Evolutionary conservation across 64 coral and sea anemone genomes (phyloP).

Genomic region (Trachythela sp.): DNA sequence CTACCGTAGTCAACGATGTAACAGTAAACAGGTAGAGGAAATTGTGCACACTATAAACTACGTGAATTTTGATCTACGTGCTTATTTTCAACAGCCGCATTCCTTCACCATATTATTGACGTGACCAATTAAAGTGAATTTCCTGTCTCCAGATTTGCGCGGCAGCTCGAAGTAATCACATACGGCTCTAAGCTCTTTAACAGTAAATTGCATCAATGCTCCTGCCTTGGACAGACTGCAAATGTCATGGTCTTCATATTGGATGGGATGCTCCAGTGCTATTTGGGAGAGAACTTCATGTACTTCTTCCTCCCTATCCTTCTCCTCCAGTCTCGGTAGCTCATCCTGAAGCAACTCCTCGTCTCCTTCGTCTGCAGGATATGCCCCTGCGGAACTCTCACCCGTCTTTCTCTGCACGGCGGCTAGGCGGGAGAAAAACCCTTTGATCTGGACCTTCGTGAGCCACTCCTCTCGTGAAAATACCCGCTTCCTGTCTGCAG

Average conservation of each 20-base stretch:
- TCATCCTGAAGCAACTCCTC: constrained; percentile 20
- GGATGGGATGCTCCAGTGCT: constrained; percentile 40
- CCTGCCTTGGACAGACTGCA: constrained; percentile 26
- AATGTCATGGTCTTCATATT: constrained; percentile 46
- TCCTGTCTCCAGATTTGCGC: constrained; percentile 9
- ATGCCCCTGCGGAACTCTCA: not conserved
- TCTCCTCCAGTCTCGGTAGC: constrained; percentile 4
- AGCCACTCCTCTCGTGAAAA: constrained; percentile 57
- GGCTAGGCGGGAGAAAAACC: constrained; percentile 46
- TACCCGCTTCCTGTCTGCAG: constrained; percentile 37
- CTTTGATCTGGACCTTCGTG: constrained; percentile 45
- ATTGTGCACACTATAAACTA: too few species aligned
- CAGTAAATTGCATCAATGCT: constrained; percentile 28
- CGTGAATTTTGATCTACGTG: too few species aligned
- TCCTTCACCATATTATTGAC: constrained; percentile 38
- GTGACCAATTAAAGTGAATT: constrained; percentile 26
- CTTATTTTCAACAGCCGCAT: constrained; percentile 24
- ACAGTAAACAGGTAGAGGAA: too few species aligned
- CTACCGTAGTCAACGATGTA: too few species aligned
- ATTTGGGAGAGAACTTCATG: constrained; percentile 39
- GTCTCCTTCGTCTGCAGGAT: not conserved
- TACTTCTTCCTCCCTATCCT: constrained; percentile 22
- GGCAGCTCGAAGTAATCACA: constrained; percentile 41
- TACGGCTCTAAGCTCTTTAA: constrained; percentile 23
- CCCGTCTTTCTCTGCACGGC: constrained; percentile 27